These are phyloP conservation scores for Halcyon leucocephala DNA, from an alignment of 2,797 vertebrate genomes.

Conservation along the genomic window DNA sequence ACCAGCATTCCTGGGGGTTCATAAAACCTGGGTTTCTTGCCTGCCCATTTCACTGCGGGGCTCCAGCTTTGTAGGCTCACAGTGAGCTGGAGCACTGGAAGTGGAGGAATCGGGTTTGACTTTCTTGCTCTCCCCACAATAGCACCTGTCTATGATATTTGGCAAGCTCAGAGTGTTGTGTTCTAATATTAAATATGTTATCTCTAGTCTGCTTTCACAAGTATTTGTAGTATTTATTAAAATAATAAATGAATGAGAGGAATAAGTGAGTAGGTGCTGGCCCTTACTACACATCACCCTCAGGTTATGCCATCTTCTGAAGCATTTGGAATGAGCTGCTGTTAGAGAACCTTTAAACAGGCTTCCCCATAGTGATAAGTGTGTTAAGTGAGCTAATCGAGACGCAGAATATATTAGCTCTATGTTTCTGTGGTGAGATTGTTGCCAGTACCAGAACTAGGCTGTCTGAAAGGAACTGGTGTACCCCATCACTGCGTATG, in stretches of 20 bases:
- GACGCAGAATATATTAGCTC: background rate
- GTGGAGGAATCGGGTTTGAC: background rate
- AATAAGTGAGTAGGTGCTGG: background rate
- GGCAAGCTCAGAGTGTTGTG: background rate
- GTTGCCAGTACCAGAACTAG: background rate
- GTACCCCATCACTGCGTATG: accelerated
- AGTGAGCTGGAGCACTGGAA: background rate
- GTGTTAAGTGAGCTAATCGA: background rate
- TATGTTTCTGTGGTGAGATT: background rate
- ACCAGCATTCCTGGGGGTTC: background rate
- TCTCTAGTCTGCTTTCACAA: background rate
- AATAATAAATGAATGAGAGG: background rate
- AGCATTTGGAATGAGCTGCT: background rate
- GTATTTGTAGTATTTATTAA: background rate
- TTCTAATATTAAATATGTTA: background rate
- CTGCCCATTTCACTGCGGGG: background rate
- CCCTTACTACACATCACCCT: background rate
- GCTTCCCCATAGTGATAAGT: background rate
- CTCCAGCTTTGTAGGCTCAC: background rate
- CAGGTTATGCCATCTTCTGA: background rate
- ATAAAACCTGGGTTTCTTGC: background rate
- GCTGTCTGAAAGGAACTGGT: background rate
- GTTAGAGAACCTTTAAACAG: background rate
- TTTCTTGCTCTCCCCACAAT: background rate
- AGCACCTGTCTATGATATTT: background rate